Evolutionary conservation across 2,888 invertebrate genomes (phyloP).

Genomic region (Metopia argyrocephala): DNA sequence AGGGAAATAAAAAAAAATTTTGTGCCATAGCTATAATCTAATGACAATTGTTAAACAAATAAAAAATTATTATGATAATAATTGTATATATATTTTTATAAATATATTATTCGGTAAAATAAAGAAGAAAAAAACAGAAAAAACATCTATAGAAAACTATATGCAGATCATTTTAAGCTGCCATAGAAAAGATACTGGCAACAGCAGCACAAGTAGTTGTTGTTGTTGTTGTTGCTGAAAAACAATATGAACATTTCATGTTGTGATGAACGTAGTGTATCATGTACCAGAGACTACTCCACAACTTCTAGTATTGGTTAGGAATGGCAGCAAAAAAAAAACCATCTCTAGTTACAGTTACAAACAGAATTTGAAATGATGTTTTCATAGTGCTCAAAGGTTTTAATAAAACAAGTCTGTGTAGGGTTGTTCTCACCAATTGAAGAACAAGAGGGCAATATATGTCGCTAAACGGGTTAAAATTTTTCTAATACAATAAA

Average conservation of each 20-base stretch:
- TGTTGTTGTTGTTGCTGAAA: conserved; percentile 30
- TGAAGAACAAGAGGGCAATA: too few species aligned
- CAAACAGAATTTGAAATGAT: conserved; percentile 6
- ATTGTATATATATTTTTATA: conserved; percentile 67
- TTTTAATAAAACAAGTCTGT: not conserved
- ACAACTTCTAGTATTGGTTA: conserved; percentile 56
- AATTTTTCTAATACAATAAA: too few species aligned
- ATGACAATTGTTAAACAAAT: conserved; percentile 65
- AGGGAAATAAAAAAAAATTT: conserved; percentile 30
- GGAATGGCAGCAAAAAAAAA: conserved; percentile 36
- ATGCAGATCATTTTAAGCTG: conserved; percentile 53
- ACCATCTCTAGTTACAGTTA: conserved; percentile 42
- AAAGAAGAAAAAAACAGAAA: too few species aligned
- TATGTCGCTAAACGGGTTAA: too few species aligned
- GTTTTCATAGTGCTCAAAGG: not conserved
- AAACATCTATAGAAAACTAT: conserved; percentile 32
- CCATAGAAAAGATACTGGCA: conserved; percentile 19
- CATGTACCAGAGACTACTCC: conserved; percentile 48
- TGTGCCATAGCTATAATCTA: conserved; percentile 35
- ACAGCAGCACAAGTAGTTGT: conserved; percentile 28
- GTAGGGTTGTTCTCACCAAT: too few species aligned
- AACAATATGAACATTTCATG: conserved; percentile 29
- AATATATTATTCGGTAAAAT: too few species aligned
- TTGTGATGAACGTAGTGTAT: conserved; percentile 45
- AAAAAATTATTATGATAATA: conserved; percentile 70